phyloP scores from a whole-genome alignment of 2,797 vertebrate species.

The Tachyglossus aculeatus region DNA sequence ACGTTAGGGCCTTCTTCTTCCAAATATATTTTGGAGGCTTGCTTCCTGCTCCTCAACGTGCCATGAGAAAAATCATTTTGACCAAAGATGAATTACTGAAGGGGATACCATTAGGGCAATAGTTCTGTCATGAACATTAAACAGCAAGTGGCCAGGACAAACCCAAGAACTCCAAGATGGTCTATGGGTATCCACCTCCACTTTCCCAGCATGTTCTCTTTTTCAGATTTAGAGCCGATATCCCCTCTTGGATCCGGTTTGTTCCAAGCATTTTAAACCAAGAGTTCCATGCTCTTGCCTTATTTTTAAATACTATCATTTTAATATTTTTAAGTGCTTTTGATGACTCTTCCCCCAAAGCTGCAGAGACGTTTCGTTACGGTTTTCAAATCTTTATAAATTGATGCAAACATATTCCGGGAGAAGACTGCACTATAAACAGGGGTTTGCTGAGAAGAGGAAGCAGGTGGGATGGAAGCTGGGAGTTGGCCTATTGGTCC shows the following conservation, averaged over 20 bases:
- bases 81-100: too few relatives aligned
- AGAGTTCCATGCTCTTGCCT: too few relatives aligned
- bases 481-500: background rate
- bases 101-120: too few relatives aligned
- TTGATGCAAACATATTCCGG: too few relatives aligned
- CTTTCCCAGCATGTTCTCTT: background rate
- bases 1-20: too few relatives aligned
- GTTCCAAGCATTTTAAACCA: too few relatives aligned
- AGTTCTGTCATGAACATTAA: background rate
- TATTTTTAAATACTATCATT: background rate
- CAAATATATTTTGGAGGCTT: too few relatives aligned
- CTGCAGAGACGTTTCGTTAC: background rate
- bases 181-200: background rate
- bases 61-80: too few relatives aligned
- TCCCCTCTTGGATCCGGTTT: too few relatives aligned
- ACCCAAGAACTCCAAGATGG: too few relatives aligned
- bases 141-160: background rate
- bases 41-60: too few relatives aligned
- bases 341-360: background rate
- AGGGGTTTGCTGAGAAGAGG: background rate
- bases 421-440: rapidly evolving
- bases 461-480: rapidly evolving
- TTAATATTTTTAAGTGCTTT: background rate
- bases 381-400: too few relatives aligned
- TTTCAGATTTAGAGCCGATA: background rate